A percentile compares a stretch with the other conserved stretches of the same genome.
These are phyloP conservation scores for Mixornis gularis DNA, from an alignment of 2,113 vertebrate species.

Conservation along the genomic window DNA sequence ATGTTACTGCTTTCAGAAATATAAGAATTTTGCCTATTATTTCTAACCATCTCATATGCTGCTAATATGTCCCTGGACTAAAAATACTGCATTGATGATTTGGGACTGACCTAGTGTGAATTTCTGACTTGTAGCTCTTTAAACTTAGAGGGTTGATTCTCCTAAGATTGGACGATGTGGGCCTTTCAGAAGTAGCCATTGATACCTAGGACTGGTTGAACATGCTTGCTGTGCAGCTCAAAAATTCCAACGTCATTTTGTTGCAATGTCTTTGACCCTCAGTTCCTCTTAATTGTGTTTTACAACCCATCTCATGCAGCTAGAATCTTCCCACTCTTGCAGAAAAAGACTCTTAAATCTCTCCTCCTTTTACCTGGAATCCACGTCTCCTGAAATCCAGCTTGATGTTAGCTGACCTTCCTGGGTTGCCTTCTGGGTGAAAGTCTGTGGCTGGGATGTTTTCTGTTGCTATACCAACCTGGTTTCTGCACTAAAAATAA, in stretches of 20 bases:
- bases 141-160: background rate
- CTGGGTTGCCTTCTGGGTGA: background rate
- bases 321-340: background rate
- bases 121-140: background rate
- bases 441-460: background rate
- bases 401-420: background rate
- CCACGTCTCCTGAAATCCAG: background rate
- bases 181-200: background rate
- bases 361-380: background rate
- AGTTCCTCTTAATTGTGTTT: background rate
- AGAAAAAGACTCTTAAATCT: background rate
- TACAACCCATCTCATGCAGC: background rate
- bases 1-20: background rate
- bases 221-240: background rate
- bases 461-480: slow-evolving; percentile 13
- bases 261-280: background rate
- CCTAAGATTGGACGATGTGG: background rate
- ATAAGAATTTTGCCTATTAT: background rate
- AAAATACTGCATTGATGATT: background rate
- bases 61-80: background rate
- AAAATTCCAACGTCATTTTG: background rate
- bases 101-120: background rate
- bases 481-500: slow-evolving; percentile 7
- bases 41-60: background rate
- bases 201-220: background rate